Conservation (phyloP, 2,113 vertebrate genomes). For the Larimichthys polyactis region DNA sequence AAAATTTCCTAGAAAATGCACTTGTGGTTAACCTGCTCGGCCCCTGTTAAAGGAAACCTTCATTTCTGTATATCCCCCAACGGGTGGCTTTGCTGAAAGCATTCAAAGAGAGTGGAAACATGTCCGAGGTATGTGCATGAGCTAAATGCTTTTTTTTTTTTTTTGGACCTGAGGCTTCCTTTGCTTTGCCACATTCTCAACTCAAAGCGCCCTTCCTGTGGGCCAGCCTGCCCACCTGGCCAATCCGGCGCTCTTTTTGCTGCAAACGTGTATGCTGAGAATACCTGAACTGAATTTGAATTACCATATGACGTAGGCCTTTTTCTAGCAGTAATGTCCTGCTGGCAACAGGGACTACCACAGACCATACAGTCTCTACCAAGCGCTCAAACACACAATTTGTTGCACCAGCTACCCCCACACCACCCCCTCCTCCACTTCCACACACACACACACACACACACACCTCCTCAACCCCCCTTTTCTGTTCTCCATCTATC, state of each 20-base stretch:
- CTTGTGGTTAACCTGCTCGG: constrained; percentile 35
- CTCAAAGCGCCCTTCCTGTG: constrained; percentile 54
- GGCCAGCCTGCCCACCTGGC: constrained; percentile 68
- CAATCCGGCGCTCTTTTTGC: constrained; percentile 71
- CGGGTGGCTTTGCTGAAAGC: constrained; percentile 28
- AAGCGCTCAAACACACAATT: constrained; percentile 69
- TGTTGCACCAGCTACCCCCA: constrained; percentile 69
- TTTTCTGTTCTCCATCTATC: constrained; percentile 37
- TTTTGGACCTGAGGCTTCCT: constrained; percentile 22
- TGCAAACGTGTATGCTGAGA: constrained; percentile 80
- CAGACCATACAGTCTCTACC: constrained; percentile 42
- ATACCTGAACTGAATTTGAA: constrained; percentile 84
- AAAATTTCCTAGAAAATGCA: not conserved
- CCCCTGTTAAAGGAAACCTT: constrained; percentile 9
- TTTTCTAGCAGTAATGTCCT: constrained; percentile 72
- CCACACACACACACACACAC: not conserved
- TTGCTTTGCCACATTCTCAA: constrained; percentile 18
- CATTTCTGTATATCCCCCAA: constrained; percentile 20
- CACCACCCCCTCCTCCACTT: no score
- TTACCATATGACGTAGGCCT: constrained; percentile 82
- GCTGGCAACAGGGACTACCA: constrained; percentile 70
- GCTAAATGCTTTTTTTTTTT: not conserved
- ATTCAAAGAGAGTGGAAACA: not conserved
- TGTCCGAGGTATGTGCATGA: not conserved
- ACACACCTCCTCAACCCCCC: constrained; percentile 38